Percentiles rank a stretch among this genome's conserved stretches.
These are phyloP conservation scores for Trachemys scripta DNA, from an alignment of 2,113 vertebrate species.

Conservation along the genomic window DNA sequence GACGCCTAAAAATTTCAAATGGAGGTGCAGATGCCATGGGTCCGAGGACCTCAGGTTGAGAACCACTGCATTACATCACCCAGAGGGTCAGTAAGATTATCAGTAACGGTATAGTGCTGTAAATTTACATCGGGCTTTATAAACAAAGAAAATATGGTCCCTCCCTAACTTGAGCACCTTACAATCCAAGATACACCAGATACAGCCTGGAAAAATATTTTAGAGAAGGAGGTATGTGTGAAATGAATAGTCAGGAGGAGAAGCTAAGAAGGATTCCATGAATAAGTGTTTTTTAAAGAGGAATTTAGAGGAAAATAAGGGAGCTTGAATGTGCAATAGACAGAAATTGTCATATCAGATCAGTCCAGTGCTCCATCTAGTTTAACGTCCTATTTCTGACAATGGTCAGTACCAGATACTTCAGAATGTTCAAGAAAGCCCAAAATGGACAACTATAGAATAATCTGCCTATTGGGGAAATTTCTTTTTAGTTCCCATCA, in stretches of 20 bases:
- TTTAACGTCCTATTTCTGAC: not conserved
- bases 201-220: not conserved
- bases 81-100: accelerated
- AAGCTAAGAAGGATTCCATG: not conserved
- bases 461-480: not conserved
- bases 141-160: not conserved
- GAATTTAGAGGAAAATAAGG: not conserved
- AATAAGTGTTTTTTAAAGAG: accelerated
- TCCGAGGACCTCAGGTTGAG: no score
- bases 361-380: not conserved
- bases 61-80: accelerated
- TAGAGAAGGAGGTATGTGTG: accelerated
- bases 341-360: not conserved
- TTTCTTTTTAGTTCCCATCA: not conserved
- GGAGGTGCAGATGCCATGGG: no score
- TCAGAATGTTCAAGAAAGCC: not conserved
- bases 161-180: accelerated
- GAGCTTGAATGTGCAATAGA: accelerated
- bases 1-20: no score
- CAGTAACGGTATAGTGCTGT: accelerated
- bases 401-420: not conserved
- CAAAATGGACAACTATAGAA: not conserved
- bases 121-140: accelerated
- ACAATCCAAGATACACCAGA: accelerated
- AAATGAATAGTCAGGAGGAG: not conserved